phyloP scores from a whole-genome alignment of 2,888 invertebrate species.

The Apamea monoglypha region DNA sequence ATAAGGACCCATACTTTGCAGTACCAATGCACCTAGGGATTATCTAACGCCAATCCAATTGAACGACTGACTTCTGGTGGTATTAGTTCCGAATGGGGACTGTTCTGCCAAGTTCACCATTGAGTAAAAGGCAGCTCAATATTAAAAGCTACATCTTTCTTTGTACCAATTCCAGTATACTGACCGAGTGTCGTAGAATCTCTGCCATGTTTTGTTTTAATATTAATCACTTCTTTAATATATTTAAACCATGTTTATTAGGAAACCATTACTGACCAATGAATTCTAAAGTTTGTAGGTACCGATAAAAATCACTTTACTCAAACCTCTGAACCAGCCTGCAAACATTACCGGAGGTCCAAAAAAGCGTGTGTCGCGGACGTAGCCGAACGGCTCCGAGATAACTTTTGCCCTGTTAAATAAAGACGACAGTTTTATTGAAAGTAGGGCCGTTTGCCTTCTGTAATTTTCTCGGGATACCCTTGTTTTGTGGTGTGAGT shows the following conservation, averaged over 20 bases:
- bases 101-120: background rate
- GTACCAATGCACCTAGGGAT: background rate
- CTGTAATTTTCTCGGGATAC: conserved; percentile 88
- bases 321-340: conserved; percentile 39
- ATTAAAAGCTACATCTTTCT: background rate
- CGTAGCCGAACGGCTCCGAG: conserved; percentile 73
- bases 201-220: background rate
- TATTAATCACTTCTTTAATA: background rate
- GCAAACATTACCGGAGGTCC: conserved; percentile 52
- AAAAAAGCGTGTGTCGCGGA: conserved; percentile 68
- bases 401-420: conserved; percentile 89
- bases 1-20: background rate
- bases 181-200: background rate
- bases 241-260: background rate
- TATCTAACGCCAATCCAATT: background rate
- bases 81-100: background rate
- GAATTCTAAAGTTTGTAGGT: background rate
- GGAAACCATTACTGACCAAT: background rate
- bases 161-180: background rate
- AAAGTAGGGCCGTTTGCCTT: conserved; percentile 89
- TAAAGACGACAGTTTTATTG: conserved; percentile 90
- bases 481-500: conserved; percentile 75
- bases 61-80: too few relatives aligned
- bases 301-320: conserved; percentile 11
- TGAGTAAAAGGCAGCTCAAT: background rate